Conservation (phyloP, 2,113 vertebrate species). For the Etia nguti region DNA sequence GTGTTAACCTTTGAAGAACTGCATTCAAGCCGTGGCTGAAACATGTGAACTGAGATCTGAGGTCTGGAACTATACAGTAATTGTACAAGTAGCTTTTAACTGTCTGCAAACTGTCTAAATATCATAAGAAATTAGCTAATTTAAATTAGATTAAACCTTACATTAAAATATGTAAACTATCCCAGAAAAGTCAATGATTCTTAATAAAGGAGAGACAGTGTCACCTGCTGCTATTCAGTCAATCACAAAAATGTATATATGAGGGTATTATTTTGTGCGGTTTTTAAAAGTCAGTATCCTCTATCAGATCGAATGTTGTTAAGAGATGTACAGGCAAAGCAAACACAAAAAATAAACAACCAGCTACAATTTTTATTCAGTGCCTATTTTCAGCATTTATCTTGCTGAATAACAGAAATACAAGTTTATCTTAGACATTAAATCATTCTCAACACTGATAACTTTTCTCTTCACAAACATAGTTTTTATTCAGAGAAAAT, state of each 20-base stretch:
- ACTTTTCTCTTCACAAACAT: neutral
- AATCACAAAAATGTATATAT: neutral
- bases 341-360: neutral
- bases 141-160: neutral
- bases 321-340: neutral
- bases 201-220: neutral
- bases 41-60: neutral
- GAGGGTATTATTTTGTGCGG: neutral
- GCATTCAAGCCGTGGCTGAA: neutral
- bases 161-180: neutral
- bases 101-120: neutral
- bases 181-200: neutral
- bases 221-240: neutral
- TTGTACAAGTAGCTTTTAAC: neutral
- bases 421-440: neutral
- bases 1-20: slow-evolving; percentile 8
- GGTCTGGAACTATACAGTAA: neutral
- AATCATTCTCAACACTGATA: neutral
- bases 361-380: neutral
- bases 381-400: neutral
- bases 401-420: no score
- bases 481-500: neutral
- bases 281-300: neutral
- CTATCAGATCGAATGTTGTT: neutral
- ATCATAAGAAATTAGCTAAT: neutral